Percentiles rank a stretch among this genome's conserved stretches.
Conservation (phyloP, 2,113 vertebrate genomes). For the Cairina moschata region DNA sequence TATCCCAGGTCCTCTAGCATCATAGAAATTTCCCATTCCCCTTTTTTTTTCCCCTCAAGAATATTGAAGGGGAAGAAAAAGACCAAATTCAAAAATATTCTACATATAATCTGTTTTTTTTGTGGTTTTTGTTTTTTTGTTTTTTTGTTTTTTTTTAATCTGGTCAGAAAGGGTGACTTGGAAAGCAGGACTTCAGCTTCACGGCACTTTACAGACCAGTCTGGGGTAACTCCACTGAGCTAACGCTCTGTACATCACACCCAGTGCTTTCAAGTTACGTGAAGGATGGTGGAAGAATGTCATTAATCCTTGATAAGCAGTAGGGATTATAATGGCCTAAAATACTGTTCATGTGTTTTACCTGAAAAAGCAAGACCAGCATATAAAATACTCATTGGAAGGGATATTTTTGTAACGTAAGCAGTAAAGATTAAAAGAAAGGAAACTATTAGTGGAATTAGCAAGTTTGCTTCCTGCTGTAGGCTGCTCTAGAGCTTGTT, state of each 20-base stretch:
- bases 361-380: constrained; percentile 3
- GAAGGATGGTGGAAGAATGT: background rate
- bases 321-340: background rate
- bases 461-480: background rate
- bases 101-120: background rate
- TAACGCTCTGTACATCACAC: background rate
- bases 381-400: background rate
- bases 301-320: background rate
- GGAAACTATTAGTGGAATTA: constrained; percentile 32
- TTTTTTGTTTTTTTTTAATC: background rate
- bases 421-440: constrained; percentile 49
- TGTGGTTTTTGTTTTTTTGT: background rate
- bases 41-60: background rate
- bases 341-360: background rate
- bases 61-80: background rate
- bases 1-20: background rate
- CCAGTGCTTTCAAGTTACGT: background rate
- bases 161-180: background rate
- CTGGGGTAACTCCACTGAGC: background rate
- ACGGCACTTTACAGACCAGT: background rate
- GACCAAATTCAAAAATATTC: background rate
- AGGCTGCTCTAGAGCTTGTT: constrained; percentile 39
- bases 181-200: background rate
- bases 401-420: constrained; percentile 24
- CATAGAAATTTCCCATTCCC: background rate